A percentile compares a stretch with the other conserved stretches of the same genome.
phyloP scores from a whole-genome alignment of 2,113 vertebrate genomes.

The Nyctereutes procyonoides region DNA sequence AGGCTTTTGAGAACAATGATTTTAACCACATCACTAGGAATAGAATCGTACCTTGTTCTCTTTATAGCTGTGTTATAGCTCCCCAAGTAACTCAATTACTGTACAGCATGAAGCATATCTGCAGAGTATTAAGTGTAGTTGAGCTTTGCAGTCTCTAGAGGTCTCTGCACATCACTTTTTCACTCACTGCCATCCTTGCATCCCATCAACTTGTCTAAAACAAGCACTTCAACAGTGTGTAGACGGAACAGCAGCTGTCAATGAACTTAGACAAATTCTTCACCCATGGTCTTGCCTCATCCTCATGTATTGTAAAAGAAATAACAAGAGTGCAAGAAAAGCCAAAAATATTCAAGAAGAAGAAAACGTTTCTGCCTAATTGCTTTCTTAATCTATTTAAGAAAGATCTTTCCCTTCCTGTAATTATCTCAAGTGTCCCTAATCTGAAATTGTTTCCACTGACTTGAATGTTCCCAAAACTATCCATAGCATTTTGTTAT shows the following conservation, averaged over 20 bases:
- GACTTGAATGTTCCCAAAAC: not conserved
- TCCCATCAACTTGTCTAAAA: not conserved
- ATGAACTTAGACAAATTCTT: not conserved
- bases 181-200: not conserved
- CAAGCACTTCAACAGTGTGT: not conserved
- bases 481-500: not conserved
- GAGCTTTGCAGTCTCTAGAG: slow-evolving; percentile 85
- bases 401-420: not conserved
- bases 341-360: not conserved
- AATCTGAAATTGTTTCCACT: not conserved
- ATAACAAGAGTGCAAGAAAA: not conserved
- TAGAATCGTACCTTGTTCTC: slow-evolving; percentile 65
- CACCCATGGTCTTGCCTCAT: not conserved
- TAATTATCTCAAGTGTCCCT: not conserved
- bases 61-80: slow-evolving; percentile 57
- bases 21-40: slow-evolving; percentile 61
- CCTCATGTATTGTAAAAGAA: not conserved
- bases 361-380: not conserved
- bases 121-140: slow-evolving; percentile 76
- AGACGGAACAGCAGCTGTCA: not conserved
- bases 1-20: slow-evolving; percentile 46
- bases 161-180: slow-evolving; percentile 87
- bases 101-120: not conserved
- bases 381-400: not conserved
- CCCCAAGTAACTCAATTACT: not conserved